Percentiles rank a stretch among this genome's conserved stretches.
These are phyloP conservation scores for Panagrolaimus sp. DNA, from an alignment of 1,140 invertebrate genomes.

Conservation along the genomic window DNA sequence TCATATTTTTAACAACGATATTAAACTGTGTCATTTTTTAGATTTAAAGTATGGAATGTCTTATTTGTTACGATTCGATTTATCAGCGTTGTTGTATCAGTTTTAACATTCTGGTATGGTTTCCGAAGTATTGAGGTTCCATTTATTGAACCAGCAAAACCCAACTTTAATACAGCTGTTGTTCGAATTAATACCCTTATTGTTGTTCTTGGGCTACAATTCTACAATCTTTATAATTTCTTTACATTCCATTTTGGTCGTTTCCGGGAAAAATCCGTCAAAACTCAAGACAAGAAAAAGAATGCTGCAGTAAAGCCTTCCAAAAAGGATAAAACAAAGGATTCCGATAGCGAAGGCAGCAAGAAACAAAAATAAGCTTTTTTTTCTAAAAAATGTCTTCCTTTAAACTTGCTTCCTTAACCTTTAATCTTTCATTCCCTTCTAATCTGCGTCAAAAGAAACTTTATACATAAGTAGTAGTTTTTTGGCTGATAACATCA, in stretches of 20 bases:
- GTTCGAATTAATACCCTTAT: slow-evolving; percentile 64
- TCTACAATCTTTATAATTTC: slow-evolving; percentile 81
- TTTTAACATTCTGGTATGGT: slow-evolving; percentile 86
- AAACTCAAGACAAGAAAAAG: too few relatives aligned
- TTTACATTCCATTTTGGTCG: slow-evolving; percentile 74
- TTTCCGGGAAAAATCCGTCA: slow-evolving; percentile 64
- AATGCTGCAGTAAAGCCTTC: too few relatives aligned
- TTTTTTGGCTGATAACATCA: too few relatives aligned
- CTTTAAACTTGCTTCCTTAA: too few relatives aligned
- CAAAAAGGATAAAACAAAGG: too few relatives aligned
- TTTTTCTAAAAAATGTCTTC: too few relatives aligned
- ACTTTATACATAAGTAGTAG: too few relatives aligned
- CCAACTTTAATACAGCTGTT: slow-evolving; percentile 74
- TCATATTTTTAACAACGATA: background rate
- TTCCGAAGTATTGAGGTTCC: slow-evolving; percentile 62
- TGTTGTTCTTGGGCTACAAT: slow-evolving; percentile 71
- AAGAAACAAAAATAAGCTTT: too few relatives aligned
- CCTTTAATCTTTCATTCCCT: too few relatives aligned
- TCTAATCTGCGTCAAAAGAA: too few relatives aligned
- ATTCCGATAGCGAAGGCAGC: too few relatives aligned
- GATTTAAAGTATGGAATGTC: slow-evolving; percentile 72
- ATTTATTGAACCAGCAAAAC: slow-evolving; percentile 63
- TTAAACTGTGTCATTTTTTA: slow-evolving; percentile 66
- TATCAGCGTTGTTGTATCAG: slow-evolving; percentile 75
- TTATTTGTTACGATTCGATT: slow-evolving; percentile 78